Evolutionary conservation across 92 coral and sea anemone species (phyloP).

Genomic region (Actinostola sp.): DNA sequence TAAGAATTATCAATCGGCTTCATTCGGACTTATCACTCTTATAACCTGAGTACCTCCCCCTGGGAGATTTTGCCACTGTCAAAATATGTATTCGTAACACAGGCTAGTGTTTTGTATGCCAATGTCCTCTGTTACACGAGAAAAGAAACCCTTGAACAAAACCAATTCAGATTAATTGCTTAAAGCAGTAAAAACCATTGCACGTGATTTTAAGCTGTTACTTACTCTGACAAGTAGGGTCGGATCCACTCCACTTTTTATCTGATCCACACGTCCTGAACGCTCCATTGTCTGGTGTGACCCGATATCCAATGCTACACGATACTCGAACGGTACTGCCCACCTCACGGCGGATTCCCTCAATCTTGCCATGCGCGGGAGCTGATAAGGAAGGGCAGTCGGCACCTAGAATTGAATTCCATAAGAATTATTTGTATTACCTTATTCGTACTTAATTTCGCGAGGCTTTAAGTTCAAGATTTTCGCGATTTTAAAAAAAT

Average conservation of each 20-base stretch:
- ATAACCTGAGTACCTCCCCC: too few species aligned
- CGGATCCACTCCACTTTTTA: conserved; percentile 86
- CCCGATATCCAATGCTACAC: conserved; percentile 80
- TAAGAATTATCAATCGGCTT: too few species aligned
- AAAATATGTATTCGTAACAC: too few species aligned
- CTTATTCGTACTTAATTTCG: too few species aligned
- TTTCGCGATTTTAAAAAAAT: too few species aligned
- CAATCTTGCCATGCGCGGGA: conserved; percentile 82
- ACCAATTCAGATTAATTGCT: background rate
- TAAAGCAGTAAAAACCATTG: background rate
- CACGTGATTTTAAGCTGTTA: background rate
- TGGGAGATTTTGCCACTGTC: too few species aligned
- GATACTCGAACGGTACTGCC: conserved; percentile 92
- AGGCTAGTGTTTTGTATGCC: too few species aligned
- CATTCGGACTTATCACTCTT: too few species aligned
- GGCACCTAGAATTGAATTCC: conserved; percentile 32
- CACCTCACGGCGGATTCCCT: conserved; percentile 90
- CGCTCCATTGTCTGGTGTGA: conserved; percentile 73
- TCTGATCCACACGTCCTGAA: conserved; percentile 82
- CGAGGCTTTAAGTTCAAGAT: too few species aligned
- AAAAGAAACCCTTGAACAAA: background rate
- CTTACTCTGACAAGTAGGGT: conserved; percentile 87
- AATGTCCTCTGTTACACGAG: background rate
- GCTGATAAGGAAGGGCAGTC: conserved; percentile 85
- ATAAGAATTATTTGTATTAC: background rate